Evolutionary conservation across 2,888 invertebrate genomes (phyloP), one percentile per base, ranked within the genome.

Genomic region (Timema cristinae): DNA sequence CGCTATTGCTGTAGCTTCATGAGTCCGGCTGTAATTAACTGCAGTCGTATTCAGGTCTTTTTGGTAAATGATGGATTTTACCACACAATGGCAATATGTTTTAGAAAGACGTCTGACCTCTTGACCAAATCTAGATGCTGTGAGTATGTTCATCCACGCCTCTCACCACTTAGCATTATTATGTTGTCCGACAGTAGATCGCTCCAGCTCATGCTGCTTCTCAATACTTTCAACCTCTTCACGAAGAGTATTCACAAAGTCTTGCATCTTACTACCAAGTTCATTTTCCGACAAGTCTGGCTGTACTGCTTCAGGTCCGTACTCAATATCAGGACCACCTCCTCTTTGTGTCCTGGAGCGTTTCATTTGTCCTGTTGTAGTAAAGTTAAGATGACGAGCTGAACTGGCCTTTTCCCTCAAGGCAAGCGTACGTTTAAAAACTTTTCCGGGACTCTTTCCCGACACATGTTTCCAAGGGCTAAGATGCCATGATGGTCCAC

Each of bases 301-400:
- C 10, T 72, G 56, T 15, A 68, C 72, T 9, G 73, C 68, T 47
- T 67, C 13, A 9, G 67, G 67, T 2, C 73, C 71, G 66, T 73
- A 73, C 7, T 73, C 73, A 15, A 11, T 48, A 54, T 73, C 73
- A 32, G 56, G 67, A 9, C 48, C 66, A 50, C 49, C 48, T 48
- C 47, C 32, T 47, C 47, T 63, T 32, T 7, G 10, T 48, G 48
- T 63, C 13, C 63, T 32, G 48, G 63, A 48, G 11, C 63, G 63
- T 10, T 32, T 63, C 32, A 13, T 48, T 16, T 63, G 32, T 13
- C 48, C 48, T 16, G 32, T 6, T 7, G 9, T 63, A 0, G 47
- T 13, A 63, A 47, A 15, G 6, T 10, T 47, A 32, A 63, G 48
- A 48, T 5, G 63, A 48, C 16, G 63, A 63, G 9, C 9, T 63